Evolutionary conservation across 2,113 vertebrate genomes (phyloP).

Genomic region (Notothenia rossii): DNA sequence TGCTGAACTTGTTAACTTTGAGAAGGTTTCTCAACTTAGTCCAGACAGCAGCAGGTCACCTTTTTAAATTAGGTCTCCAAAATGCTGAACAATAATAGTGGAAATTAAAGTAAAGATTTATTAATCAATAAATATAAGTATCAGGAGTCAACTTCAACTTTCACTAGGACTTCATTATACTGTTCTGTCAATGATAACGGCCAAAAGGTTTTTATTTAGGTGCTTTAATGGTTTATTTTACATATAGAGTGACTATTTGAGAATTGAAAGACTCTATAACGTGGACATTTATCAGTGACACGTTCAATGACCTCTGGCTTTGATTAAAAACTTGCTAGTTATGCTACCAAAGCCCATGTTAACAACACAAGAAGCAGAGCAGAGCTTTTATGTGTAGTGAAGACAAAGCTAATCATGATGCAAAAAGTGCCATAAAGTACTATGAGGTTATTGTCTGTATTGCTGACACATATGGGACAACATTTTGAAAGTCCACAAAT

Average conservation of each 20-base stretch:
- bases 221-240: not conserved
- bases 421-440: not conserved
- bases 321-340: not conserved
- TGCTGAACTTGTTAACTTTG: no score
- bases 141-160: not conserved
- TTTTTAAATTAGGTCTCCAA: no score
- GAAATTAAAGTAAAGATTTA: no score
- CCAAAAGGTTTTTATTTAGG: not conserved
- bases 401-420: not conserved
- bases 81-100: no score
- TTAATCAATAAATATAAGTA: no score
- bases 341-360: not conserved
- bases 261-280: not conserved
- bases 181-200: not conserved
- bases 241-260: not conserved
- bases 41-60: no score
- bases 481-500: conserved; percentile 9
- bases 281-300: not conserved
- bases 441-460: not conserved
- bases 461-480: conserved; percentile 10
- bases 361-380: not conserved
- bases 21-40: no score
- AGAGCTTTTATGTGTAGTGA: conserved; percentile 7
- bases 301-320: not conserved
- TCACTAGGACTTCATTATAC: not conserved